These are phyloP conservation scores for Nasonia giraulti DNA, from an alignment of 1,140 invertebrate genomes.

Conservation along the genomic window DNA sequence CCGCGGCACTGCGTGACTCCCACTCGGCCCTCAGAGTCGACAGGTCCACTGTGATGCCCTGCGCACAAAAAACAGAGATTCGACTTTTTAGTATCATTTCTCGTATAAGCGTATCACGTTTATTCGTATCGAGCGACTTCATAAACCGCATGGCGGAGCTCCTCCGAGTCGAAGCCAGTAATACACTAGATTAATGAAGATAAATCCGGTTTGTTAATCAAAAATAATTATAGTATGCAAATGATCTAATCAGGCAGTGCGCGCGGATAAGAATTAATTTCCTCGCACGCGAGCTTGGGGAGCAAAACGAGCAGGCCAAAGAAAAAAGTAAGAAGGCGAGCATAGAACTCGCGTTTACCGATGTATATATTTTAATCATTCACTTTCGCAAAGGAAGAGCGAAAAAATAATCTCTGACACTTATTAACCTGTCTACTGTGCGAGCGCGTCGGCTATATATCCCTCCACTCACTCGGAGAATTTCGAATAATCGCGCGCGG, in stretches of 20 bases:
- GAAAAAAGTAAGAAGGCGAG: neutral
- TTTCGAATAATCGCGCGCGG: slow-evolving; percentile 24
- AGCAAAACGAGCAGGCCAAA: neutral
- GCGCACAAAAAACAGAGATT: slow-evolving; percentile 44
- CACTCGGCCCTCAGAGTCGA: slow-evolving; percentile 86
- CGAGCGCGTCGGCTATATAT: neutral
- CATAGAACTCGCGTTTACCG: slow-evolving; percentile 38
- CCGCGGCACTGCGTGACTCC: slow-evolving; percentile 80
- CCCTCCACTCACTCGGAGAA: neutral
- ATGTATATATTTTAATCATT: slow-evolving; percentile 46
- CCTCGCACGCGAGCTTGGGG: neutral
- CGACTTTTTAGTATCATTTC: neutral
- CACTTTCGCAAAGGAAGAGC: slow-evolving; percentile 32
- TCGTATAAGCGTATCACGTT: no score
- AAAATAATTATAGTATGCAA: slow-evolving; percentile 54
- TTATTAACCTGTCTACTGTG: slow-evolving; percentile 47
- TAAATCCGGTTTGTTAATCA: slow-evolving; percentile 39
- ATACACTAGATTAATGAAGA: slow-evolving; percentile 36
- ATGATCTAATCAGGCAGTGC: slow-evolving; percentile 47
- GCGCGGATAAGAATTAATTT: slow-evolving; percentile 39
- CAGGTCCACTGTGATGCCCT: slow-evolving; percentile 89
- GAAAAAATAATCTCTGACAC: neutral
- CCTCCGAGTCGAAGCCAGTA: neutral
- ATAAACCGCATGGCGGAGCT: neutral
- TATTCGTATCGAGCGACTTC: neutral